Conservation (phyloP, 1,140 invertebrate species). For the Cyphomyrmex costatus region DNA sequence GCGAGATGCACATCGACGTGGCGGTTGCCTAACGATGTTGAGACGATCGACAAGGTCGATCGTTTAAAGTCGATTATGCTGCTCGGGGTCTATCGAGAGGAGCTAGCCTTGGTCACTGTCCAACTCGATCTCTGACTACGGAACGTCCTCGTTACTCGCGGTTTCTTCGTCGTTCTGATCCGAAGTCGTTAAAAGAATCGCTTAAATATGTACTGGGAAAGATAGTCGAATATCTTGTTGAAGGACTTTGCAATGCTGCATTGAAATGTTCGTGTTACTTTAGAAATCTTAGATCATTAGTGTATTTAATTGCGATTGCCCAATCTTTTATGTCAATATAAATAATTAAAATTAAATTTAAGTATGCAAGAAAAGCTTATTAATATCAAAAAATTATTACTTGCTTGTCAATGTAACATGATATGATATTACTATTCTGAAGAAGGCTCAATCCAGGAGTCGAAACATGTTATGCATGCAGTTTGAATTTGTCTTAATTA, state of each 20-base stretch:
- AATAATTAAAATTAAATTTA: background rate
- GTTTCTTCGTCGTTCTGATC: constrained; percentile 56
- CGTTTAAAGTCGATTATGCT: constrained; percentile 77
- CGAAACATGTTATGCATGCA: no score
- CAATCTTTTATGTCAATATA: background rate
- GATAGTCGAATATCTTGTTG: constrained; percentile 21
- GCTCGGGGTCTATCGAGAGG: constrained; percentile 56
- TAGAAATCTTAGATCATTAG: background rate
- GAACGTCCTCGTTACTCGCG: constrained; percentile 73
- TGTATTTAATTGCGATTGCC: background rate
- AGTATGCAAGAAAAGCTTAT: background rate
- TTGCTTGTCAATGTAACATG: no score
- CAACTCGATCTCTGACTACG: constrained; percentile 65
- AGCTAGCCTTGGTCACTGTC: constrained; percentile 54
- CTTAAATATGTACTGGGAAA: constrained; percentile 69
- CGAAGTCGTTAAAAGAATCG: constrained; percentile 55
- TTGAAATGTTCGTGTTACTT: background rate
- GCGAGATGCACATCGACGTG: constrained; percentile 56
- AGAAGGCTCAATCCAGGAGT: no score
- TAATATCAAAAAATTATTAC: no score
- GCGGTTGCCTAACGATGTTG: constrained; percentile 71
- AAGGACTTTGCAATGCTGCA: background rate
- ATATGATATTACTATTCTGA: no score
- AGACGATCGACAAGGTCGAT: constrained; percentile 71
- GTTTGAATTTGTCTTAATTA: no score